Conservation (phyloP, 1,140 invertebrate species). For the Apis florea region DNA sequence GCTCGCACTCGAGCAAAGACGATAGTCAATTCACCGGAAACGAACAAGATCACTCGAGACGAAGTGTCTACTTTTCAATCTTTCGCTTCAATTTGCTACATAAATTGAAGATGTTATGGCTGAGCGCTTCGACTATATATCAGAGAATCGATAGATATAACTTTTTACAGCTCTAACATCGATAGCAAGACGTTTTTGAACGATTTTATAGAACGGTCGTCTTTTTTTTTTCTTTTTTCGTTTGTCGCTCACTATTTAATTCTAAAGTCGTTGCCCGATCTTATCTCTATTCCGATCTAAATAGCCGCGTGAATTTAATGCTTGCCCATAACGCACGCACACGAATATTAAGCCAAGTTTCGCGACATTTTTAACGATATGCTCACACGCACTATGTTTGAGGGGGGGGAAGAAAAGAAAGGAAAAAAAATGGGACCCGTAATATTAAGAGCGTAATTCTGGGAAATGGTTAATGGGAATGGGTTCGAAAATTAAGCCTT, state of each 20-base stretch:
- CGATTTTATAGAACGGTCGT: background rate
- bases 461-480: background rate
- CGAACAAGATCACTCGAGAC: too few relatives aligned
- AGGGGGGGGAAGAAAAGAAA: background rate
- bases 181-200: background rate
- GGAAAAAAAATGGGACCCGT: background rate
- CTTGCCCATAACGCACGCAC: background rate
- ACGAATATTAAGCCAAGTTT: constrained; percentile 15
- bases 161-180: background rate
- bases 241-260: background rate
- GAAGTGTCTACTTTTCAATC: too few relatives aligned
- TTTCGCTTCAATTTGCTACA: too few relatives aligned
- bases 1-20: too few relatives aligned
- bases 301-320: constrained; percentile 30
- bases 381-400: background rate
- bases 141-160: too few relatives aligned
- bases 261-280: background rate
- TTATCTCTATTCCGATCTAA: constrained; percentile 35
- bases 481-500: background rate
- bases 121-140: too few relatives aligned
- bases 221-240: background rate
- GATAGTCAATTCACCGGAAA: too few relatives aligned
- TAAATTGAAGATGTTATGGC: too few relatives aligned
- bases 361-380: background rate
- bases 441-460: background rate